Evolutionary conservation across 2,113 vertebrate species (phyloP).

Genomic region (Chascanopsetta lugubris): DNA sequence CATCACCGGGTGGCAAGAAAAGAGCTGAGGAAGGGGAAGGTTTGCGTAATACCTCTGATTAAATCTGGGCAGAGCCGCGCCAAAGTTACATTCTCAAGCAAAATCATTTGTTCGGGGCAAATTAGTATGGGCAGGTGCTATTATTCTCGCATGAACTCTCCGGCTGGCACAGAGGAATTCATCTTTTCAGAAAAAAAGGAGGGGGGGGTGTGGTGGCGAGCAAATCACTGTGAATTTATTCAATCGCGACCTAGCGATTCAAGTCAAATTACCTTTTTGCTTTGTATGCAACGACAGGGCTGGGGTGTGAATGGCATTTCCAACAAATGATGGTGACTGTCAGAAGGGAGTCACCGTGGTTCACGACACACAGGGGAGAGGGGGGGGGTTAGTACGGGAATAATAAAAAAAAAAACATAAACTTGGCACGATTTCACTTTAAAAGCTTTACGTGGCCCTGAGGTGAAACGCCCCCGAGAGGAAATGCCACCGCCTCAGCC

Average conservation of each 20-base stretch:
- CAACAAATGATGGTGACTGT: conserved; percentile 53
- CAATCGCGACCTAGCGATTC: conserved; percentile 59
- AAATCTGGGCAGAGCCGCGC: conserved; percentile 77
- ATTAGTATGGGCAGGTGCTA: conserved; percentile 67
- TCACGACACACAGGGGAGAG: conserved; percentile 43
- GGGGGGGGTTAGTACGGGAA: no score
- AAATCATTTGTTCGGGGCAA: conserved; percentile 69
- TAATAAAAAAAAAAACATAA: conserved; percentile 23
- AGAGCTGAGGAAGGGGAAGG: conserved; percentile 73
- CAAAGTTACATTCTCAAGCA: conserved; percentile 69
- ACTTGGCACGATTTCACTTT: conserved; percentile 54
- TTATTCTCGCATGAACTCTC: conserved; percentile 68
- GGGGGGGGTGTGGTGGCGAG: conserved; percentile 35
- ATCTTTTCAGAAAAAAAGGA: conserved; percentile 69
- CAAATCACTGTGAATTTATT: conserved; percentile 68
- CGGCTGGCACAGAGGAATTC: conserved; percentile 61
- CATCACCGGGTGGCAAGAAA: conserved; percentile 84
- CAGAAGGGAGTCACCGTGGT: conserved; percentile 43
- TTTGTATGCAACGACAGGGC: conserved; percentile 57
- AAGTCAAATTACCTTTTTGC: conserved; percentile 70
- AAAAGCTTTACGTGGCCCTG: conserved; percentile 44
- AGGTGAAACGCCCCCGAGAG: conserved; percentile 12
- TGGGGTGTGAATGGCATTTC: conserved; percentile 51
- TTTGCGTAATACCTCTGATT: conserved; percentile 83
- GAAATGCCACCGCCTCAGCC: conserved; percentile 34